Evolutionary conservation across 2,888 invertebrate species (phyloP), one percentile per base, ranked within the genome.

Genomic region (Teleogryllus oceanicus): DNA sequence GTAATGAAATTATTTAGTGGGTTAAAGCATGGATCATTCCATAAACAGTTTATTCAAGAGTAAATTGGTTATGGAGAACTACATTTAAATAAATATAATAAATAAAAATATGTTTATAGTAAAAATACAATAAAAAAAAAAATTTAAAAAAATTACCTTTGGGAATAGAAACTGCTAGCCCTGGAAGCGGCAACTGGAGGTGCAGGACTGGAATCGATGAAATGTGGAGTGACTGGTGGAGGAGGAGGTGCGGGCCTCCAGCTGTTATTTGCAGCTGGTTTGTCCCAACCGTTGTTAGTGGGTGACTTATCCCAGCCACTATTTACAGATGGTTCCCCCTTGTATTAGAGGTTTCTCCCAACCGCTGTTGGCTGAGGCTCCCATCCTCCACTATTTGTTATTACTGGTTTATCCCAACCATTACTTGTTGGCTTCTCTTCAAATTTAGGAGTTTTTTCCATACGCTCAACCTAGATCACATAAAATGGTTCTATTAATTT

Each of bases 191-290:
- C 76, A 62, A 62, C 62, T 62, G 62, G 62, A 62, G 62, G 62
- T 37, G 76, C 75, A 24, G 82, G 74, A 78, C 81, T 51, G 78
- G 81, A 74, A 83, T 84, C 81, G 82, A 83, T 75, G 82, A 83
- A 82, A 76, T 83, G 83, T 76, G 89, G 88, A 62, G 88, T 86
- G 2, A 88, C 85, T 37, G 94, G 94, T 74, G 94, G 94, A 0
- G 92, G 91, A 16, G 89, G 92, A 37, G 88, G 92, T 74, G 87
- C 91, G 12, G 91, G 91, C 5, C 82, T 80, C 90, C 90, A 8
- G 89, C 89, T 0, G 89, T 90, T 0, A 90, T 91, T 11, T 91
- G 91, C 0, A 92, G 92, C 21, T 92, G 89, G 78, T 24, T 49
- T 80, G 75, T 49, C 80, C 80, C 80, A 78, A 51, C 51, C 78